Evolutionary conservation across 2,113 vertebrate species (phyloP).

Genomic region (Aspidoscelis tigris): DNA sequence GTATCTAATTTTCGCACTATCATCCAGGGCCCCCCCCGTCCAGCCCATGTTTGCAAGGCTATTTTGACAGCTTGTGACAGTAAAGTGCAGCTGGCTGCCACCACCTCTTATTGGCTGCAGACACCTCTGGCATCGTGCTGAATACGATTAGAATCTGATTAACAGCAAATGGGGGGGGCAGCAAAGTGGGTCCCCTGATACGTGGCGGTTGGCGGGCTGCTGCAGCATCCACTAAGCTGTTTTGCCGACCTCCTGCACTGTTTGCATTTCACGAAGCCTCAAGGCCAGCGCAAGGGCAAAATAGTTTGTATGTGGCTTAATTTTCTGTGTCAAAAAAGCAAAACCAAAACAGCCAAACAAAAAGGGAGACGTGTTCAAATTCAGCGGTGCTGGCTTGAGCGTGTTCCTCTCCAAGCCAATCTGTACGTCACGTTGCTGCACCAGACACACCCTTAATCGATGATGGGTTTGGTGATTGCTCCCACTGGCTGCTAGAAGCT

Average conservation of each 20-base stretch:
- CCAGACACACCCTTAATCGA: not conserved
- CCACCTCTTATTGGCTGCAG: constrained; percentile 55
- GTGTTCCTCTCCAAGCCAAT: not conserved
- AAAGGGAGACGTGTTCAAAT: not conserved
- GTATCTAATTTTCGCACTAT: constrained; percentile 64
- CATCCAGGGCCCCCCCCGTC: constrained; percentile 34
- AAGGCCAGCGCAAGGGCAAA: not conserved
- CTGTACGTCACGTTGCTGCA: no score
- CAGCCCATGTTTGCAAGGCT: constrained; percentile 32
- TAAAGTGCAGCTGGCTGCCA: constrained; percentile 60
- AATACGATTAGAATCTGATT: constrained; percentile 21
- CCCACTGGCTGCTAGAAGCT: no score
- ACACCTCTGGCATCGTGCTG: constrained; percentile 42
- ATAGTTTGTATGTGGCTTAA: not conserved
- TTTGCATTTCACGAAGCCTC: constrained; percentile 20
- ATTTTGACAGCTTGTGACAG: constrained; percentile 65
- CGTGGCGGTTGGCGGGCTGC: accelerated
- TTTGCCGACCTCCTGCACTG: not conserved
- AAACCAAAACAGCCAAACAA: not conserved
- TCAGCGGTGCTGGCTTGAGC: no score
- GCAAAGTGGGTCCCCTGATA: not conserved
- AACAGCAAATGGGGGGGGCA: not conserved
- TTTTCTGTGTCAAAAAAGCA: no score
- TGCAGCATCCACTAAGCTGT: accelerated
- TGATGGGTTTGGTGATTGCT: not conserved